Evolutionary conservation across 2,888 invertebrate genomes (phyloP), one percentile per base, ranked within the genome.

Genomic region (Maniola hyperantus): DNA sequence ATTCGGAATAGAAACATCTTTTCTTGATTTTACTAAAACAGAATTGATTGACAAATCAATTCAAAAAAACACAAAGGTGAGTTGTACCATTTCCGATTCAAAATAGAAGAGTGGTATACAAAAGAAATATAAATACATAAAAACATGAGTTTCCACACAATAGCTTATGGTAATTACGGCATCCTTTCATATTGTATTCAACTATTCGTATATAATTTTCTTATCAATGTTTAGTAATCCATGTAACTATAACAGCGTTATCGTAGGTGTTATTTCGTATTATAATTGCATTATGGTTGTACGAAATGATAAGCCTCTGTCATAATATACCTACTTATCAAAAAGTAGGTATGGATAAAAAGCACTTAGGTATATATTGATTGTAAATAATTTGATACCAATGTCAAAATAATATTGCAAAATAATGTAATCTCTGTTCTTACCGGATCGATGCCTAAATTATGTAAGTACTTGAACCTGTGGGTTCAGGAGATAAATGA

Each of bases 31-130:
- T 67, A 95, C 96, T 0, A 89, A 96, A 74, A 75, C 94, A 7
- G 91, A 94, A 18, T 94, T 94, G 67, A 83, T 99, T 18, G 91
- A 94, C 73, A 92, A 93, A 51, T 95, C 95, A 2, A 92, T 99
- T 70, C 94, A 94, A 84, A 92, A 95, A 11, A 97, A 97, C 78
- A 99, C 99, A 5, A 98, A 97, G 94, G 97, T 97, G 70, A 73
- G 81, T 80, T 57, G 11, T 42, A 53, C 26, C 50, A 66, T 57
- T 69, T 70, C 50, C 68, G 64, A 46, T 60, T 34, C 13, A 65
- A 61, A 64, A 55, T 54, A 48, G 11, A 1, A 51, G 26, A 18
- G 48, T 50, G 58, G 61, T 48, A 48, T 8, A 42, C 67, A 68
- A 54, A 46, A 33, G 51, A 42, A 53, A 48, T 18, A 63, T 34